phyloP scores from a whole-genome alignment of 2,113 vertebrate genomes.

The Cisticola juncidis region DNA sequence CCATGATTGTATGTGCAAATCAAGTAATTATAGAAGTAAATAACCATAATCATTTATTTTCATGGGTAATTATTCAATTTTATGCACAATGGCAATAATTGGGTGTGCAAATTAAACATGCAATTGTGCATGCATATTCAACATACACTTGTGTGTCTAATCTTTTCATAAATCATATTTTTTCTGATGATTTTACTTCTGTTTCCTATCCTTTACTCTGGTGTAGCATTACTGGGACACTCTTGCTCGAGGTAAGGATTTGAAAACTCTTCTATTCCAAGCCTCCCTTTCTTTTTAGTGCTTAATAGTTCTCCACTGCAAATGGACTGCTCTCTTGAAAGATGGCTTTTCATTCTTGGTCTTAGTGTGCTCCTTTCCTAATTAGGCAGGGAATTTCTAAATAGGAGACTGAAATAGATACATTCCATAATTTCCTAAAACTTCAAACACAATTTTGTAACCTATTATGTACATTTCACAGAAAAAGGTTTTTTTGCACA shows the following conservation, averaged over 20 bases:
- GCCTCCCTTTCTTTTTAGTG: neutral
- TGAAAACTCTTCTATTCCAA: neutral
- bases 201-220: neutral
- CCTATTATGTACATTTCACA: neutral
- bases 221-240: neutral
- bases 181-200: neutral
- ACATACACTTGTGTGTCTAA: slow-evolving; percentile 65
- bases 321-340: neutral
- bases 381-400: neutral
- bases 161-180: slow-evolving; percentile 41
- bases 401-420: neutral
- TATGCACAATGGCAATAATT: slow-evolving; percentile 70
- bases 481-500: neutral
- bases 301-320: neutral
- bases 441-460: neutral
- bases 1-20: slow-evolving; percentile 72
- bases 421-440: neutral
- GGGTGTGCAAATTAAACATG: slow-evolving; percentile 73
- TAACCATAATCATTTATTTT: slow-evolving; percentile 74
- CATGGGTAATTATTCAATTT: slow-evolving; percentile 75
- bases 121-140: slow-evolving; percentile 74
- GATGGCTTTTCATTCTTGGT: neutral
- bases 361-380: neutral
- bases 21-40: slow-evolving; percentile 72
- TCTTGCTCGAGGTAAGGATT: neutral